Conservation (phyloP, 2,113 vertebrate species). For the Apistogramma diplotaenia region DNA sequence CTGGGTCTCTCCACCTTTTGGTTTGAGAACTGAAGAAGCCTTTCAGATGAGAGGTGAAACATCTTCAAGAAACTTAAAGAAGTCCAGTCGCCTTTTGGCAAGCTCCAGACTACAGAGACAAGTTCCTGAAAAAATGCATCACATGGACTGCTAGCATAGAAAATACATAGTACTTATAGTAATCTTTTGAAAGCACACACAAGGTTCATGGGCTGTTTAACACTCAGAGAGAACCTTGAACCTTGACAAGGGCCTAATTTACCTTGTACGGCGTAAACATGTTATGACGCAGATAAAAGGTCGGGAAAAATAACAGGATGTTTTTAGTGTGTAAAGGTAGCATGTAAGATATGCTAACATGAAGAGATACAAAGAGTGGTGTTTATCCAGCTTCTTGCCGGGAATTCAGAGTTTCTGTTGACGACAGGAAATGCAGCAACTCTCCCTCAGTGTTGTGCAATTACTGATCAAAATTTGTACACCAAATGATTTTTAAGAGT, state of each 20-base stretch:
- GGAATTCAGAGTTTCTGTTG: not conserved
- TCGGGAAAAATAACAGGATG: not conserved
- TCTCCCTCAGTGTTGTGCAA: not conserved
- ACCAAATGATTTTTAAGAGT: not conserved
- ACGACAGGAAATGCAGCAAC: not conserved
- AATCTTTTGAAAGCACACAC: not conserved
- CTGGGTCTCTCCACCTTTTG: too few species aligned
- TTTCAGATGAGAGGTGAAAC: too few species aligned
- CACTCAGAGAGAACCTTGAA: not conserved
- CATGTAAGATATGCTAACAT: not conserved
- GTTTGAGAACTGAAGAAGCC: too few species aligned
- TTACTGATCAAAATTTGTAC: not conserved
- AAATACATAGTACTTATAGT: not conserved
- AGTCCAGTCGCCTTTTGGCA: too few species aligned
- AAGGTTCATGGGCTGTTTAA: not conserved
- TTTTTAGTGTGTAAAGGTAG: not conserved
- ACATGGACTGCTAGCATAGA: too few species aligned
- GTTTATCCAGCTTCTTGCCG: not conserved
- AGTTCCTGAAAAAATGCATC: too few species aligned
- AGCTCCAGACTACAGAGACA: too few species aligned
- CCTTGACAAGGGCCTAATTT: not conserved
- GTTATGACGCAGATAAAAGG: not conserved
- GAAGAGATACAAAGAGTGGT: not conserved
- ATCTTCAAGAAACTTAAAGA: too few species aligned
- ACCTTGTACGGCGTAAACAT: not conserved